These are phyloP conservation scores for Tribolium castaneum DNA, from an alignment of 1,140 invertebrate species.

Conservation along the genomic window DNA sequence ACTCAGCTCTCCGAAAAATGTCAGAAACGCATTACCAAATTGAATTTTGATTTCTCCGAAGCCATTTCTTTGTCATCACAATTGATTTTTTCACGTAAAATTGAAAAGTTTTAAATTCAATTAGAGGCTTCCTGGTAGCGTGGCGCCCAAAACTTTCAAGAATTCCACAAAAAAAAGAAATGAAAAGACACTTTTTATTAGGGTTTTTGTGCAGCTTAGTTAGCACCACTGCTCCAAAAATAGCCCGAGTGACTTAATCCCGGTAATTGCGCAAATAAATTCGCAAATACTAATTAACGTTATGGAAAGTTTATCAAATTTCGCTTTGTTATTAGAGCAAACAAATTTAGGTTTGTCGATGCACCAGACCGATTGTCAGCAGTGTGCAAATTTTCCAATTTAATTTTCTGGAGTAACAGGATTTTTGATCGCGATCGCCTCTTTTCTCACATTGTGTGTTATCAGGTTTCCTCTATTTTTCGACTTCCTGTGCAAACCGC, in stretches of 20 bases:
- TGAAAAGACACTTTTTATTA: too few species aligned
- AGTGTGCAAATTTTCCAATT: background rate
- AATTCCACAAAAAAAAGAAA: background rate
- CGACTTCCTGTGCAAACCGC: background rate
- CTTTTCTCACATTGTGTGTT: too few species aligned
- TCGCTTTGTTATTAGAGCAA: slow-evolving; percentile 12
- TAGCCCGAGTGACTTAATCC: background rate
- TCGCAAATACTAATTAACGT: background rate
- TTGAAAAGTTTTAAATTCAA: background rate
- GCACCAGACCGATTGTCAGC: background rate
- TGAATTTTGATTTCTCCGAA: background rate
- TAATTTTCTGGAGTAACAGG: background rate
- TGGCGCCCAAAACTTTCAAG: background rate
- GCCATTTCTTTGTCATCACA: background rate
- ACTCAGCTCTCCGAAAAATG: background rate
- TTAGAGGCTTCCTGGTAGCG: background rate
- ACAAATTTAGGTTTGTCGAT: background rate
- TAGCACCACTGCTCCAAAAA: slow-evolving; percentile 3
- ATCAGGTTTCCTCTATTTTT: background rate
- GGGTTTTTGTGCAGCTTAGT: background rate
- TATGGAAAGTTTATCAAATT: slow-evolving; percentile 6
- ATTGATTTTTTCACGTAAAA: background rate
- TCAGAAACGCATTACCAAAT: background rate
- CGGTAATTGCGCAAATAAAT: slow-evolving; percentile 1
- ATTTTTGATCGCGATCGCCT: too few species aligned